phyloP scores from a whole-genome alignment of 2,113 vertebrate species.

The Mobula birostris region DNA sequence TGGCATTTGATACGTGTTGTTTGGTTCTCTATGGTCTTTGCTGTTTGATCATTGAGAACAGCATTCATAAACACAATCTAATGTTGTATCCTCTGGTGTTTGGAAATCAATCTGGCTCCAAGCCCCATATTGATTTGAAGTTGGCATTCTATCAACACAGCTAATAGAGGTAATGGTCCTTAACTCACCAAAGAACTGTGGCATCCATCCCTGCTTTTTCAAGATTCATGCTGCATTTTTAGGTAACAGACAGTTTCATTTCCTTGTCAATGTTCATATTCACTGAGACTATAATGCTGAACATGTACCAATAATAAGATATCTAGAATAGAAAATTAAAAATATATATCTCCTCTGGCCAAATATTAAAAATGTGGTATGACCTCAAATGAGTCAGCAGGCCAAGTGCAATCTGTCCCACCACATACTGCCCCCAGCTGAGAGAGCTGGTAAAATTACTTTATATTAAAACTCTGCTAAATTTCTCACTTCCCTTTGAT shows the following conservation, averaged over 20 bases:
- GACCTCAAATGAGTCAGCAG: not conserved
- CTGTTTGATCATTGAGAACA: not conserved
- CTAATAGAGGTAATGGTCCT: not conserved
- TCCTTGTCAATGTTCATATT: not conserved
- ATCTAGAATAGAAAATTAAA: not conserved
- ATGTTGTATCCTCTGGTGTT: not conserved
- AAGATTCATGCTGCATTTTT: not conserved
- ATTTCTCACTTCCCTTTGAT: not conserved
- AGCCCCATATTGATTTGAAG: not conserved
- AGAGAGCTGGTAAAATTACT: not conserved
- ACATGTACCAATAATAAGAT: not conserved
- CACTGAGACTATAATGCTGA: not conserved
- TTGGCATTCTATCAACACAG: conserved; percentile 9
- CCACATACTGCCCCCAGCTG: not conserved
- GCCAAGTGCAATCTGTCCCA: not conserved
- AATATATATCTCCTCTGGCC: not conserved
- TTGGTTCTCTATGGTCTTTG: not conserved
- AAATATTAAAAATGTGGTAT: not conserved
- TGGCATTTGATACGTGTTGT: not conserved
- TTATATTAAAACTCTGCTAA: not conserved
- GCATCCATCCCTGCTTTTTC: not conserved
- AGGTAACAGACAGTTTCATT: not conserved
- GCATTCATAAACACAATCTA: not conserved
- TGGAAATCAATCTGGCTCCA: conserved; percentile 13
- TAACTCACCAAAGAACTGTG: not conserved